Conservation (phyloP, 2,888 invertebrate genomes). For the Craniophora ligustri region DNA sequence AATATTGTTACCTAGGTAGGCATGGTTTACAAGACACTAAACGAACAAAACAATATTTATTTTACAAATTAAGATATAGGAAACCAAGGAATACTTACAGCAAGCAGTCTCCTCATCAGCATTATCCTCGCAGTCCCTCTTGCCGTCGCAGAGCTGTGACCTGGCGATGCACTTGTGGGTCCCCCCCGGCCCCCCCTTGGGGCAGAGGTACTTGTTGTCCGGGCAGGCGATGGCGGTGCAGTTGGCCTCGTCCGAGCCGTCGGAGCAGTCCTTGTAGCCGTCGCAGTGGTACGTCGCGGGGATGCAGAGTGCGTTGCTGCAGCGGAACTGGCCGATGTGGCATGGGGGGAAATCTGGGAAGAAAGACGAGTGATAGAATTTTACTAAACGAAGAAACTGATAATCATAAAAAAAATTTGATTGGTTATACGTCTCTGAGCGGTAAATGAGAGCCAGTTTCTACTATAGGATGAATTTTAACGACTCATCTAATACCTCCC, state of each 20-base stretch:
- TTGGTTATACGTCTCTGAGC: too few species aligned
- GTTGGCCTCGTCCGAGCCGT: slow-evolving; percentile 96
- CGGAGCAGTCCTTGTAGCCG: slow-evolving; percentile 96
- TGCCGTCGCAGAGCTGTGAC: slow-evolving; percentile 96
- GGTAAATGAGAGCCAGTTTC: too few species aligned
- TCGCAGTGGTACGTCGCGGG: slow-evolving; percentile 95
- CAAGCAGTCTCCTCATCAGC: slow-evolving; percentile 96
- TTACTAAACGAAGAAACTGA: background rate
- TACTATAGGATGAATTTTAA: too few species aligned
- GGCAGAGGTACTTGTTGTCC: slow-evolving; percentile 97
- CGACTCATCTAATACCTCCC: too few species aligned
- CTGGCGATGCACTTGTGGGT: slow-evolving; percentile 96
- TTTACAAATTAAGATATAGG: too few species aligned
- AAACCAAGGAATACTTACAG: slow-evolving; percentile 90
- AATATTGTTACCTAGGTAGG: too few species aligned
- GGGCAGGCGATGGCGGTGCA: slow-evolving; percentile 96
- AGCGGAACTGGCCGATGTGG: slow-evolving; percentile 96
- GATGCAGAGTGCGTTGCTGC: slow-evolving; percentile 97
- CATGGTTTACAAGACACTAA: too few species aligned
- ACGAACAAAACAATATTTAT: too few species aligned
- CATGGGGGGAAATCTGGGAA: slow-evolving; percentile 94
- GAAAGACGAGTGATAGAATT: background rate
- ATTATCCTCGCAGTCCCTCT: slow-evolving; percentile 96
- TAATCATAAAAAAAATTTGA: too few species aligned
- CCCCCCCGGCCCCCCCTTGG: slow-evolving; percentile 91